Percentiles rank a stretch among this genome's conserved stretches.
These are phyloP conservation scores for Rhagoletis pomonella DNA, from an alignment of 1,140 invertebrate species.

Conservation along the genomic window DNA sequence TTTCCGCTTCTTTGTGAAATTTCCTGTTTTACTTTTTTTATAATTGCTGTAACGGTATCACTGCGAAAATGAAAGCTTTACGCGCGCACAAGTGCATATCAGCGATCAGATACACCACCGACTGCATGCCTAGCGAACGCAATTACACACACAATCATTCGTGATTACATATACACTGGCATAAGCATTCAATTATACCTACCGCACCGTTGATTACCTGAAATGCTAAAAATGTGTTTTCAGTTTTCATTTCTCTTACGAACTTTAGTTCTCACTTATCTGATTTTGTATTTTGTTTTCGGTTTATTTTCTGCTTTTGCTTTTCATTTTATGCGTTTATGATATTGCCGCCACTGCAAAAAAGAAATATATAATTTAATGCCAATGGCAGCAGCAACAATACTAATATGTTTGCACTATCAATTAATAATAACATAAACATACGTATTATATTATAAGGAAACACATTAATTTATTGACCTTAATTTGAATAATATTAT, in stretches of 20 bases:
- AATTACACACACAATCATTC: not conserved
- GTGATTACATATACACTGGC: not conserved
- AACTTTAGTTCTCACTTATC: not conserved
- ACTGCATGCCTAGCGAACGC: not conserved
- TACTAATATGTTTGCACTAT: too few species aligned
- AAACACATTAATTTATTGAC: too few species aligned
- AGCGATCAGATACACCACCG: not conserved
- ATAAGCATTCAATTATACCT: not conserved
- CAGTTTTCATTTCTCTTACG: not conserved
- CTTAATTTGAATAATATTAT: not conserved
- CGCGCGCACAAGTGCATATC: not conserved
- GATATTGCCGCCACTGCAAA: too few species aligned
- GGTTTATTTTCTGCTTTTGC: too few species aligned
- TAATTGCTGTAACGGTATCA: conserved; percentile 69
- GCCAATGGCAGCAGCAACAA: too few species aligned
- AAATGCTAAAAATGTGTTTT: not conserved
- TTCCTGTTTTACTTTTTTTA: conserved; percentile 58
- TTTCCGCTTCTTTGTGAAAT: not conserved
- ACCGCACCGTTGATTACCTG: not conserved
- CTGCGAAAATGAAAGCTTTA: conserved; percentile 72
- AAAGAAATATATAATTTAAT: too few species aligned
- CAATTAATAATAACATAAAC: too few species aligned
- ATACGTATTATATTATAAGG: too few species aligned
- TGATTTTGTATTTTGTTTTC: too few species aligned
- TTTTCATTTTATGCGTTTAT: too few species aligned